A percentile compares a stretch with the other conserved stretches of the same genome.
phyloP scores from a whole-genome alignment of 2,888 invertebrate species.

The Nephrotoma appendiculata region DNA sequence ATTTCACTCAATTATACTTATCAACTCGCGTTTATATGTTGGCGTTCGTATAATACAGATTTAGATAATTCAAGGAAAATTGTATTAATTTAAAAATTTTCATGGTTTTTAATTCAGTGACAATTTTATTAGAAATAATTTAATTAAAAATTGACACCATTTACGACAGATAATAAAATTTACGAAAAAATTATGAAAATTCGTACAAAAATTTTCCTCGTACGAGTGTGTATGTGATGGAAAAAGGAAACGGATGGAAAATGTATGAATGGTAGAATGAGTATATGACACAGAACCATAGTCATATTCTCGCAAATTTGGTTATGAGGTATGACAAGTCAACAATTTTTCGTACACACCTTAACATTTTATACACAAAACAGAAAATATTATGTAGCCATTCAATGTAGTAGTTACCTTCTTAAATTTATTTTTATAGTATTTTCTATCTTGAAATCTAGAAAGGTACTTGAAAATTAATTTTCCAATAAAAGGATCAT shows the following conservation, averaged over 20 bases:
- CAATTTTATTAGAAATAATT: not conserved
- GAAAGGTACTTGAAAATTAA: not conserved
- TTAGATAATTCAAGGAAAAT: not conserved
- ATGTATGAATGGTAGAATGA: not conserved
- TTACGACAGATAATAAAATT: not conserved
- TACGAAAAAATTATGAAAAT: not conserved
- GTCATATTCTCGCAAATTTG: not conserved
- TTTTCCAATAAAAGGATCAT: not conserved
- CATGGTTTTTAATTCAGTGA: not conserved
- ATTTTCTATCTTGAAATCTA: not conserved
- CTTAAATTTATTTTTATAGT: not conserved
- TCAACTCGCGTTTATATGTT: not conserved
- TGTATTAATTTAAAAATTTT: not conserved
- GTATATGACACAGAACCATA: not conserved
- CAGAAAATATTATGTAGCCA: not conserved
- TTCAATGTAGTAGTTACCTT: not conserved
- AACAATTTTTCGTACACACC: not conserved
- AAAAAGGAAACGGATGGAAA: not conserved
- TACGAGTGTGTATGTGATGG: not conserved
- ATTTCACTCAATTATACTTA: not conserved
- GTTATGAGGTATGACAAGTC: not conserved
- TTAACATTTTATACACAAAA: not conserved
- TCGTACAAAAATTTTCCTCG: not conserved
- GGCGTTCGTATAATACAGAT: not conserved
- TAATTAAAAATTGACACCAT: not conserved